Percentiles rank a stretch among this genome's conserved stretches.
Conservation (phyloP, 2,797 vertebrate species). For the Acomys russatus region DNA sequence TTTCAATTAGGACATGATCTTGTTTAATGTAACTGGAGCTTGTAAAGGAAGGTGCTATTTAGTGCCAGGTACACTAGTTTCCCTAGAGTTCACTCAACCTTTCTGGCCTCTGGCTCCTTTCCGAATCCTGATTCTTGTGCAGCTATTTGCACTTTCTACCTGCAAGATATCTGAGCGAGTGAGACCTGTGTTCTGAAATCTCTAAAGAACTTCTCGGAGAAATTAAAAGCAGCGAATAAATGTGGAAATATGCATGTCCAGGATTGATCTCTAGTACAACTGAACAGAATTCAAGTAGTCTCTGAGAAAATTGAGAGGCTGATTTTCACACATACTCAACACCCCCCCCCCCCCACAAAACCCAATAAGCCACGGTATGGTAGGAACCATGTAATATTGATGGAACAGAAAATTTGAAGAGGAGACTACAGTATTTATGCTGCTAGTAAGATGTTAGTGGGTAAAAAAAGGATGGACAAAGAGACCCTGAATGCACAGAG, state of each 20-base stretch:
- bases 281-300: neutral
- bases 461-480: neutral
- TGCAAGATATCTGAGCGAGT: neutral
- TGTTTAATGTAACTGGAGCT: neutral
- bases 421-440: neutral
- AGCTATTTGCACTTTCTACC: neutral
- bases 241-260: neutral
- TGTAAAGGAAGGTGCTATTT: neutral
- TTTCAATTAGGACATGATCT: constrained; percentile 14
- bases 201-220: neutral
- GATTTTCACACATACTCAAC: neutral
- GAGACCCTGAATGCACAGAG: neutral
- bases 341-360: neutral
- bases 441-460: neutral
- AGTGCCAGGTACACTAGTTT: neutral
- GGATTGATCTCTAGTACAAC: neutral
- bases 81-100: neutral
- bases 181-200: neutral
- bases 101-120: neutral
- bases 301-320: neutral
- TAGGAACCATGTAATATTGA: neutral
- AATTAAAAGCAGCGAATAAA: neutral
- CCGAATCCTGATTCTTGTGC: neutral
- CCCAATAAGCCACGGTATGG: neutral
- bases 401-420: neutral